Percentiles rank a stretch among this genome's conserved stretches.
phyloP scores from a whole-genome alignment of 2,888 invertebrate species.

The Eilema caniola region DNA sequence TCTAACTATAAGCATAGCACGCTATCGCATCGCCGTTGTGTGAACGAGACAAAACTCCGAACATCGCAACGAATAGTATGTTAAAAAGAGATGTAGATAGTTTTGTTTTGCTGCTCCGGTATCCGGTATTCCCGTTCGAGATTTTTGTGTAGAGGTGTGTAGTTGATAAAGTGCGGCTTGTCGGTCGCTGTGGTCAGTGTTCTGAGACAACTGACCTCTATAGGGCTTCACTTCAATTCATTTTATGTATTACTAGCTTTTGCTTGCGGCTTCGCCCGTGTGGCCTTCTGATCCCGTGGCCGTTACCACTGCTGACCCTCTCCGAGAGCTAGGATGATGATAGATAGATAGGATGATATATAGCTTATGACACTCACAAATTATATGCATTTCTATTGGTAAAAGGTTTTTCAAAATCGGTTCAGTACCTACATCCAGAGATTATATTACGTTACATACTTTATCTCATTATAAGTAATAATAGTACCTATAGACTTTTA shows the following conservation, averaged over 20 bases:
- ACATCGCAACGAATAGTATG: conserved; percentile 32
- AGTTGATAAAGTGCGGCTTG: conserved; percentile 54
- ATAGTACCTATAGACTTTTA: too few relatives aligned
- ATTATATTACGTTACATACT: too few relatives aligned
- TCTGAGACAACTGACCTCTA: conserved; percentile 68
- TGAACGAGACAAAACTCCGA: conserved; percentile 59
- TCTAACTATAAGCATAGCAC: conserved; percentile 68
- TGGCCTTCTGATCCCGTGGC: too few relatives aligned
- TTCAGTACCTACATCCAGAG: too few relatives aligned
- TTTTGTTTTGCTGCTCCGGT: conserved; percentile 58
- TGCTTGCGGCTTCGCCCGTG: too few relatives aligned
- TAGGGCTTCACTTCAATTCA: conserved; percentile 49
- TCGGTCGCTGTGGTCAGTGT: conserved; percentile 57
- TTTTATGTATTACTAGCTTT: conserved; percentile 2
- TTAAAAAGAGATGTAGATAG: conserved; percentile 62
- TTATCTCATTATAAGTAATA: too few relatives aligned
- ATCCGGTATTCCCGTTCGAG: conserved; percentile 83
- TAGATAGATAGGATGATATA: too few relatives aligned
- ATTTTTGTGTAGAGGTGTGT: conserved; percentile 71
- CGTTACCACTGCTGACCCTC: too few relatives aligned
- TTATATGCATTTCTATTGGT: too few relatives aligned
- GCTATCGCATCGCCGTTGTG: conserved; percentile 57
- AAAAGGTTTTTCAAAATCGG: too few relatives aligned
- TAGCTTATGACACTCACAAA: too few relatives aligned
- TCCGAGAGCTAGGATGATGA: too few relatives aligned